Evolutionary conservation across 1,140 invertebrate genomes (phyloP).

Genomic region (Luehdorfia chinensis): DNA sequence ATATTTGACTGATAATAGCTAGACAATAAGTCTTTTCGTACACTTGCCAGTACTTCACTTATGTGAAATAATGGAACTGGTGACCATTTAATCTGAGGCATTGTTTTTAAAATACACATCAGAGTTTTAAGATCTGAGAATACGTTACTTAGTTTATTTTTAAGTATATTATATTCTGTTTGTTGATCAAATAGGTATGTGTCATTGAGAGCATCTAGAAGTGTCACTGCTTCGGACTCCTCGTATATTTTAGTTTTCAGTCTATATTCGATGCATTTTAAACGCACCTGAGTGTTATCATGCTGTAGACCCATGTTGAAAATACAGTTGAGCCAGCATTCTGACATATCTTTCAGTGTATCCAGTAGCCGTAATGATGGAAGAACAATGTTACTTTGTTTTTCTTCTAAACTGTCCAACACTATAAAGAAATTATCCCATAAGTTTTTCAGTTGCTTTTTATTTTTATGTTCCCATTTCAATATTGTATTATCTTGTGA

Average conservation of each 20-base stretch:
- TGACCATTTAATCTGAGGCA: constrained; percentile 49
- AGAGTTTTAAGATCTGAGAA: constrained; percentile 32
- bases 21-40: constrained; percentile 16
- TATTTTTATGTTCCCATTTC: constrained; percentile 37
- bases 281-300: constrained; percentile 53
- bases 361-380: constrained; percentile 58
- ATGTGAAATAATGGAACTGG: constrained; percentile 58
- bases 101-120: constrained; percentile 34
- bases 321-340: constrained; percentile 53
- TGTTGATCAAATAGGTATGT: constrained; percentile 46
- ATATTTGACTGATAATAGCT: constrained; percentile 19
- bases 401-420: constrained; percentile 63
- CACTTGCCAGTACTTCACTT: constrained; percentile 32
- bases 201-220: constrained; percentile 57
- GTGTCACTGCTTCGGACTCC: constrained; percentile 32
- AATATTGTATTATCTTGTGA: constrained; percentile 28
- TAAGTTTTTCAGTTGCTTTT: constrained; percentile 28
- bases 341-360: constrained; percentile 30
- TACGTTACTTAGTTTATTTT: constrained; percentile 25
- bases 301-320: constrained; percentile 58
- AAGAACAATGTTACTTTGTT: constrained; percentile 63
- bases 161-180: constrained; percentile 32
- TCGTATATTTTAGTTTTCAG: constrained; percentile 32
- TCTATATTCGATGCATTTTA: constrained; percentile 49
- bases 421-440: constrained; percentile 63